A percentile compares a stretch with the other conserved stretches of the same genome.
phyloP scores from a whole-genome alignment of 2,797 vertebrate genomes.

The Hyperoplus lanceolatus region DNA sequence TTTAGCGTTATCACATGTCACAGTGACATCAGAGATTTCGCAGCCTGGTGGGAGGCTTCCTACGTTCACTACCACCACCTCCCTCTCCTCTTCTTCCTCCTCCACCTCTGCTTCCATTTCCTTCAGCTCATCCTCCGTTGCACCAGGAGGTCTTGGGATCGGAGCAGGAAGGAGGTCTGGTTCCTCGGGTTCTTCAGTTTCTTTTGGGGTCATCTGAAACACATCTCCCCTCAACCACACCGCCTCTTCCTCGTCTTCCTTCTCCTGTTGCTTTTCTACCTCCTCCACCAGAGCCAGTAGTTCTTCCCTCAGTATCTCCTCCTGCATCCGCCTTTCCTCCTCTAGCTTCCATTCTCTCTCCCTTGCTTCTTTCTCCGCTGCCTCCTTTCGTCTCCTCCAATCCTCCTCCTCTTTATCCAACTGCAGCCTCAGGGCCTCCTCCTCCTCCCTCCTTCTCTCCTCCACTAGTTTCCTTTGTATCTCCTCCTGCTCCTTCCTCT shows the following conservation, averaged over 20 bases:
- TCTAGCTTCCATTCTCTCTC: constrained; percentile 70
- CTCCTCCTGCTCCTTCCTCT: constrained; percentile 72
- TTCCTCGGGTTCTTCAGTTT: constrained; percentile 55
- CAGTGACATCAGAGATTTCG: constrained; percentile 87
- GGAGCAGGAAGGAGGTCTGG: constrained; percentile 59
- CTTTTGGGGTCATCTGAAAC: constrained; percentile 80
- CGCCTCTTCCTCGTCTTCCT: constrained; percentile 72
- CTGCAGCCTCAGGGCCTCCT: constrained; percentile 57
- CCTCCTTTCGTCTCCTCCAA: constrained; percentile 61
- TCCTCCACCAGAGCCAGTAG: constrained; percentile 43
- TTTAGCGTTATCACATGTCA: constrained; percentile 89
- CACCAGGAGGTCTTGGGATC: constrained; percentile 60
- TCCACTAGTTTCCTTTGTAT: constrained; percentile 69
- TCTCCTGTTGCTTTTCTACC: constrained; percentile 47
- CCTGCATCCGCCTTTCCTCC: constrained; percentile 75
- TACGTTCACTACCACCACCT: constrained; percentile 19
- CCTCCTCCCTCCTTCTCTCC: constrained; percentile 55
- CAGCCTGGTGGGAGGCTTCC: constrained; percentile 88
- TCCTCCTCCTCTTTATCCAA: constrained; percentile 67
- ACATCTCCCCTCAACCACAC: constrained; percentile 86
- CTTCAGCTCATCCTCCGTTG: constrained; percentile 28
- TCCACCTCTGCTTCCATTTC: constrained; percentile 20
- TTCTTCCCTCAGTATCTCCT: constrained; percentile 76
- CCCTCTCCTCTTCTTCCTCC: constrained; percentile 30
- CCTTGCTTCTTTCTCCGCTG: constrained; percentile 49